Percentiles rank a stretch among this genome's conserved stretches.
phyloP scores from a whole-genome alignment of 2,113 vertebrate genomes.

The Sinocyclocheilus rhinocerous region DNA sequence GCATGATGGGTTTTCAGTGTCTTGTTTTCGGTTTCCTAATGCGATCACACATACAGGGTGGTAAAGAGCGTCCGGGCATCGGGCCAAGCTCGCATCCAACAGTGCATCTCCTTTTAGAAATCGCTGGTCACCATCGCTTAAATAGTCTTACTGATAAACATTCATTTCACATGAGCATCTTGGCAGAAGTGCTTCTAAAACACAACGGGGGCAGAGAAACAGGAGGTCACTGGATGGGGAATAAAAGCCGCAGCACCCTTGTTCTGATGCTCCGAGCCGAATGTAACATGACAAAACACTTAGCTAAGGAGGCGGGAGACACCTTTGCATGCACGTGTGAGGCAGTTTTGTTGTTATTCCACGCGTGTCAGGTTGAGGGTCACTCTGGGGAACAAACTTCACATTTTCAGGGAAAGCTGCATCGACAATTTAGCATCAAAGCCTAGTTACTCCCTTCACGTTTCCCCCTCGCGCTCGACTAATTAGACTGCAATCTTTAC shows the following conservation, averaged over 20 bases:
- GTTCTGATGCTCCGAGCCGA: not conserved
- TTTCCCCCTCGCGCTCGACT: not conserved
- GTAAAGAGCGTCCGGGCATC: conserved; percentile 43
- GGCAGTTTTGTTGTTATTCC: conserved; percentile 49
- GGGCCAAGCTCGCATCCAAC: conserved; percentile 49
- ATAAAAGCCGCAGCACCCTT: conserved; percentile 25
- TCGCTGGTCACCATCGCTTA: conserved; percentile 38
- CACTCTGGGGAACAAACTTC: conserved; percentile 51
- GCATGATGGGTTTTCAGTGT: conserved; percentile 5
- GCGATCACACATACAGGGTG: conserved; percentile 29
- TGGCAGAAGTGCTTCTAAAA: conserved; percentile 43
- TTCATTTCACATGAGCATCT: conserved; percentile 52
- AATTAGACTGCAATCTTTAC: conserved; percentile 44
- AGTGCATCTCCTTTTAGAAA: conserved; percentile 46
- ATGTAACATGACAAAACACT: conserved; percentile 53
- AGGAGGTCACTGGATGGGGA: conserved; percentile 27
- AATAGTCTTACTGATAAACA: conserved; percentile 56
- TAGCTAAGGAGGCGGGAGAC: conserved; percentile 41
- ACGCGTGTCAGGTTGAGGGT: conserved; percentile 47
- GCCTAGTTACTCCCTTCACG: conserved; percentile 41
- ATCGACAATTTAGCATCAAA: conserved; percentile 58
- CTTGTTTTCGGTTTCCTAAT: conserved; percentile 11
- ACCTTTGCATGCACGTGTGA: not conserved
- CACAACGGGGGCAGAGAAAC: conserved; percentile 28
- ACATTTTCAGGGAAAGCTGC: conserved; percentile 55